Percentiles rank a stretch among this genome's conserved stretches.
phyloP scores from a whole-genome alignment of 2,797 vertebrate species.

The Muscicapa striata region DNA sequence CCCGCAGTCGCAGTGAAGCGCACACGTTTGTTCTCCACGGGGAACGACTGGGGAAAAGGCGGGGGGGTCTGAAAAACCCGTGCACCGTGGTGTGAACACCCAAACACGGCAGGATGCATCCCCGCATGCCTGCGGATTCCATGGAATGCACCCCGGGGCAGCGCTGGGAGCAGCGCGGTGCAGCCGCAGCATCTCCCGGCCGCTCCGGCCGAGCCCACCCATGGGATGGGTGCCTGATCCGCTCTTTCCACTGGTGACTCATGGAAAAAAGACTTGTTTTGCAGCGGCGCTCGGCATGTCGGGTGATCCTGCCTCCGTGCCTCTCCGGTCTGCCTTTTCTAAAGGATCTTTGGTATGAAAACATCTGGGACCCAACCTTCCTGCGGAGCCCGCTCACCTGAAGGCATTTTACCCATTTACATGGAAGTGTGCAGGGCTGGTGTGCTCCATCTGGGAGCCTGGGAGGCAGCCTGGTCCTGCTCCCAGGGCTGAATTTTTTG shows the following conservation, averaged over 20 bases:
- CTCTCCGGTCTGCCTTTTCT: not conserved
- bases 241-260: conserved; percentile 47
- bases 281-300: not conserved
- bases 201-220: not conserved
- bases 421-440: not conserved
- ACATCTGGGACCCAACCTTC: not conserved
- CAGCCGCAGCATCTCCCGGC: not conserved
- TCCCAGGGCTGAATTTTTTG: not conserved
- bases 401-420: not conserved
- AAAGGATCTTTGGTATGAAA: not conserved
- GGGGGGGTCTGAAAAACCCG: not conserved
- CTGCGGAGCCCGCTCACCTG: not conserved
- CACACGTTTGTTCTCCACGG: fast-evolving
- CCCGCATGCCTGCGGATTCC: fast-evolving
- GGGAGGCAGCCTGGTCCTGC: not conserved
- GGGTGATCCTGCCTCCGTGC: not conserved
- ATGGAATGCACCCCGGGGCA: not conserved
- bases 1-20: not conserved
- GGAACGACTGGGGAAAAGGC: not conserved
- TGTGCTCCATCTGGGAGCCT: not conserved
- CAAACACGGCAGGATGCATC: not conserved
- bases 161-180: fast-evolving
- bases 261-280: conserved; percentile 10
- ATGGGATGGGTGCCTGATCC: not conserved
- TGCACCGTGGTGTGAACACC: fast-evolving